phyloP scores from a whole-genome alignment of 35 echinoderm and acorn worm species.

The Heliocidaris tuberculata region DNA sequence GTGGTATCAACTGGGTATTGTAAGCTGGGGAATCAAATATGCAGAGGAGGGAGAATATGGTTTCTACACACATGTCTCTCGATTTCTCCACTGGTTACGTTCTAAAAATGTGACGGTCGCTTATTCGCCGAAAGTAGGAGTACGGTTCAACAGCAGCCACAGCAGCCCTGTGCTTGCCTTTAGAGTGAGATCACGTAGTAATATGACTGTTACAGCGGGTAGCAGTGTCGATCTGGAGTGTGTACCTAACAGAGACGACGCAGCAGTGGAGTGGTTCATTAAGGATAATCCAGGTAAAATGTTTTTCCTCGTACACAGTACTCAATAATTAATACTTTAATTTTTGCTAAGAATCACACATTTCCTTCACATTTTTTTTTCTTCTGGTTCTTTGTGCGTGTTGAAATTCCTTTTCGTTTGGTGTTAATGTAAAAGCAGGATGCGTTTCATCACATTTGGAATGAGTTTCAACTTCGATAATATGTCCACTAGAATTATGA shows the following conservation, averaged over 20 bases:
- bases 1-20: not conserved
- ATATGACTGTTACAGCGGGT: not conserved
- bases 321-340: too few species aligned
- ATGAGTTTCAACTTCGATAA: too few species aligned
- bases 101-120: not conserved
- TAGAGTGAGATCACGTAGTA: not conserved
- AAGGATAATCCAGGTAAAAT: not conserved
- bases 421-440: too few species aligned
- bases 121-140: not conserved
- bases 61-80: constrained; percentile 71
- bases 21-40: constrained; percentile 19
- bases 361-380: too few species aligned
- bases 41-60: constrained; percentile 73
- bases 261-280: not conserved
- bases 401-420: too few species aligned
- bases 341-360: too few species aligned
- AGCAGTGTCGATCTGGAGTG: not conserved
- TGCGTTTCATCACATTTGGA: too few species aligned
- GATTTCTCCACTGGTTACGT: constrained; percentile 67
- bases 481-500: too few species aligned
- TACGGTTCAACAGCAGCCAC: too few species aligned
- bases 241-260: not conserved
- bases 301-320: too few species aligned
- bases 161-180: not conserved
- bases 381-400: too few species aligned